phyloP scores from a whole-genome alignment of 2,113 vertebrate species.

The Guaruba guarouba region DNA sequence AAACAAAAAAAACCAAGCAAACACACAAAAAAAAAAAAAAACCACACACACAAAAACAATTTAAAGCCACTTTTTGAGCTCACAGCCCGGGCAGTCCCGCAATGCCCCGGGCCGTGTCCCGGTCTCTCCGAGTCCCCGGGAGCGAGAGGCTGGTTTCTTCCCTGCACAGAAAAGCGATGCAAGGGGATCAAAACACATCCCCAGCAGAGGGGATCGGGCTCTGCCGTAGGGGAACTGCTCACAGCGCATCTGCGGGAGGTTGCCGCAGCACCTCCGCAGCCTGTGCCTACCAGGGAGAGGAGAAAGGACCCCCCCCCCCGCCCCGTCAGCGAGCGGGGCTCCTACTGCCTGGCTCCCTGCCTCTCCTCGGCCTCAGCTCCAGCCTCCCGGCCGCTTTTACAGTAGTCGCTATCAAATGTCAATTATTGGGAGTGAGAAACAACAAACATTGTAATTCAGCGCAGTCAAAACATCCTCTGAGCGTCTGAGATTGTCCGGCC shows the following conservation, averaged over 20 bases:
- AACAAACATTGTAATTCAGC: conserved; percentile 71
- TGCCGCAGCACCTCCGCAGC: background rate
- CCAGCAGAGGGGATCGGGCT: background rate
- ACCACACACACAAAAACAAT: background rate
- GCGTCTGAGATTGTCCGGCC: conserved; percentile 53
- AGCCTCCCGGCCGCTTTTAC: conserved; percentile 1
- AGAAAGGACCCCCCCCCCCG: accelerated
- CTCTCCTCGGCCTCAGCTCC: background rate
- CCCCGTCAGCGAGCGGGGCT: background rate
- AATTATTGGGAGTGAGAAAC: conserved; percentile 72
- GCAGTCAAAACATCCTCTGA: conserved; percentile 75
- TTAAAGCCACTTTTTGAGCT: background rate
- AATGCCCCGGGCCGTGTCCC: accelerated
- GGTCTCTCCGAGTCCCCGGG: accelerated
- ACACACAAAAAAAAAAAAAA: no score
- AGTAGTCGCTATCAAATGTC: conserved; percentile 70
- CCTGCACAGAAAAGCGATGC: background rate
- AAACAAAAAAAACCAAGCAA: no score
- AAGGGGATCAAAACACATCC: background rate
- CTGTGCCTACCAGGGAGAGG: background rate
- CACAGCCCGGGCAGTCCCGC: background rate
- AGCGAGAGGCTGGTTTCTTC: background rate
- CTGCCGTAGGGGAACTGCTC: background rate
- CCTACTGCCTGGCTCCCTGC: background rate
- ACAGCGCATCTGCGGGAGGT: background rate